A percentile compares a stretch with the other conserved stretches of the same genome.
Conservation (phyloP, 2,113 vertebrate species). For the Emydocephalus ijimae region DNA sequence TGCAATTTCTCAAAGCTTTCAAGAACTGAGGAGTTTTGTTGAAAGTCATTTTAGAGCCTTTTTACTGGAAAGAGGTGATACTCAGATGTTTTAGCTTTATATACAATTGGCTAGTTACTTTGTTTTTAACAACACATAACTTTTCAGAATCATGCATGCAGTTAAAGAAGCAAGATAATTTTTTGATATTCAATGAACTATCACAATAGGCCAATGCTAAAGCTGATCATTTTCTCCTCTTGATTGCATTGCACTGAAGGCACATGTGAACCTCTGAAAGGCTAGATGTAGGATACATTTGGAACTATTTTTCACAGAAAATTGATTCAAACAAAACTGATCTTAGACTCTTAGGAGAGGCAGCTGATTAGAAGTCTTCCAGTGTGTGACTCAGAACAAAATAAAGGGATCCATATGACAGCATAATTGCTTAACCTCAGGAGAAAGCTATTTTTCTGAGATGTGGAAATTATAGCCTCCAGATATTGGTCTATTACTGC, state of each 20-base stretch:
- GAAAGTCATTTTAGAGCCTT: neutral
- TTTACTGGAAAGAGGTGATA: neutral
- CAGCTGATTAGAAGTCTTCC: neutral
- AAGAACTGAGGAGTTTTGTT: neutral
- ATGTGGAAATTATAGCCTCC: neutral
- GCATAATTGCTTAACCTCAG: neutral
- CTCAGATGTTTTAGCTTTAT: neutral
- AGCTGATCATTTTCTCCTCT: neutral
- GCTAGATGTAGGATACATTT: neutral
- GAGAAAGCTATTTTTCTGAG: neutral
- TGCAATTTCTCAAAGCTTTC: neutral
- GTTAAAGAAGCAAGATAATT: neutral
- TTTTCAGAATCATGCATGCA: neutral
- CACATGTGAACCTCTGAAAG: neutral
- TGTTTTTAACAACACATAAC: neutral
- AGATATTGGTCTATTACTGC: neutral
- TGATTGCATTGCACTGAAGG: neutral
- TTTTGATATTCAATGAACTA: neutral
- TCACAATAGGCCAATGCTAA: neutral
- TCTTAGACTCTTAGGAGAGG: neutral
- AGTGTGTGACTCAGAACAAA: neutral
- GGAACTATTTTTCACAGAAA: neutral
- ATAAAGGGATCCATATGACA: neutral
- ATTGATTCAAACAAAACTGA: neutral
- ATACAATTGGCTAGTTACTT: neutral